Base-by-base conservation (phyloP, 2,888 invertebrate species). In the Cryptus armator region DNA sequence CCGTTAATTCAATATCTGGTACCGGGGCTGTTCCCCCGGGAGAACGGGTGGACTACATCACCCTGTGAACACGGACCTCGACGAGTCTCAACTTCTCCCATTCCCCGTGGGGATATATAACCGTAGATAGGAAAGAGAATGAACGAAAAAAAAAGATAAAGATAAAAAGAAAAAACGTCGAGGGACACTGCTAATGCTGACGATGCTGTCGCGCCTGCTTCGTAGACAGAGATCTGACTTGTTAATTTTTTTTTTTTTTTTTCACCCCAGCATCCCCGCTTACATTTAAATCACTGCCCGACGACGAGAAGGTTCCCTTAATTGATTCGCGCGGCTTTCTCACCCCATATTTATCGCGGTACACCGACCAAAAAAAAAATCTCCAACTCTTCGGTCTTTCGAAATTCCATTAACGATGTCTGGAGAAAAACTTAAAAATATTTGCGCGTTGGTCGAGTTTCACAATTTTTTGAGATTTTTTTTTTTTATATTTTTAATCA, bases 1-100 rank as follows among this genome's bases (percentile, higher is more conserved):
- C 90, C 90, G 88, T 90, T 91, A 92, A 92, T 92, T 92, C 91
- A 91, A 92, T 91, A 92, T 91, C 89, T 88, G 86, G 84, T 43
- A 56, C 32, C 9, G 74, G 59, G 76, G 64, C 78, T 24, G 10
- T 44, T 24, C 66, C 16, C 64, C n/a, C 53, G 62, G 74, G 64
- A 62, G 37, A 77, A 72, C 64, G 68, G 24, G 77, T 16, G 70
- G 62, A 56, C 72, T 74, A 51, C 76, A 64, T 72, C 46, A 68
- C 62, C 56, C 75, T 32, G 48, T 53, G 51, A 66, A 70, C 64
- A 66, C 56, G 62, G 43, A 48, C 14, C 48, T 78, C 64, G 72
- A 67, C 7, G 59, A 46, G 70, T 48, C 48, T 72, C 14, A 37
- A 76, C 74, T 75, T 81, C 77, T 48, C 59, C 51, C 66, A 29